Evolutionary conservation across 64 coral and sea anemone species (phyloP).

Genomic region (Dendronephthya gigantea): DNA sequence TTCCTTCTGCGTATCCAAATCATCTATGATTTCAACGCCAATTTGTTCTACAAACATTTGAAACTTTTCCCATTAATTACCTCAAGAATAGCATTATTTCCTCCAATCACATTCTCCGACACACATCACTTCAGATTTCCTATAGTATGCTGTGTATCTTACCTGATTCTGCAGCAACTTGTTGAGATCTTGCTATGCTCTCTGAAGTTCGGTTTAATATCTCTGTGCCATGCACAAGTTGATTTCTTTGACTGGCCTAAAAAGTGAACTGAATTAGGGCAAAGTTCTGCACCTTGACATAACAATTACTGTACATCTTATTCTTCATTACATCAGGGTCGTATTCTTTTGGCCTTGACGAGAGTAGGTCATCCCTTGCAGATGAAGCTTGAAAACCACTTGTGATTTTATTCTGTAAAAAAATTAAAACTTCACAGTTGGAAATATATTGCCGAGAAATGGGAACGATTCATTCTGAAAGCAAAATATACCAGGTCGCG

Average conservation of each 20-base stretch:
- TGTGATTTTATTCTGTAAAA: conserved; percentile 57
- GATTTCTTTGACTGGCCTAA: conserved; percentile 52
- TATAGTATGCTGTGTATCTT: no score
- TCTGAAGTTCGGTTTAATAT: conserved; percentile 78
- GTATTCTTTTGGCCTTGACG: conserved; percentile 1
- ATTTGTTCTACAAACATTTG: conserved; percentile 75
- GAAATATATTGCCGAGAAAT: no score
- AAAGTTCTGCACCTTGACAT: no score
- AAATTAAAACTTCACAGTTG: not conserved
- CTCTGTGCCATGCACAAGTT: conserved; percentile 74
- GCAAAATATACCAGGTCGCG: conserved; percentile 57
- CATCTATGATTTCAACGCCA: conserved; percentile 89
- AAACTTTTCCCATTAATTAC: no score
- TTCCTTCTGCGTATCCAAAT: conserved; percentile 64
- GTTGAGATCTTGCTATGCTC: conserved; percentile 95
- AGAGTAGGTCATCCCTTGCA: conserved; percentile 77
- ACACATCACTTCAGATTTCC: no score
- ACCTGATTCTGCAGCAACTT: conserved; percentile 89
- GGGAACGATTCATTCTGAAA: no score
- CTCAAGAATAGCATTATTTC: not conserved
- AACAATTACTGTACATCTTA: no score
- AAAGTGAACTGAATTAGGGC: not conserved
- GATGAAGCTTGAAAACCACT: conserved; percentile 55
- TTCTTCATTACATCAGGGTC: conserved; percentile 84
- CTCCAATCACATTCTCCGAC: no score